These are phyloP conservation scores for Anisognathus igniventris DNA, from an alignment of 2,797 vertebrate species.

Conservation along the genomic window DNA sequence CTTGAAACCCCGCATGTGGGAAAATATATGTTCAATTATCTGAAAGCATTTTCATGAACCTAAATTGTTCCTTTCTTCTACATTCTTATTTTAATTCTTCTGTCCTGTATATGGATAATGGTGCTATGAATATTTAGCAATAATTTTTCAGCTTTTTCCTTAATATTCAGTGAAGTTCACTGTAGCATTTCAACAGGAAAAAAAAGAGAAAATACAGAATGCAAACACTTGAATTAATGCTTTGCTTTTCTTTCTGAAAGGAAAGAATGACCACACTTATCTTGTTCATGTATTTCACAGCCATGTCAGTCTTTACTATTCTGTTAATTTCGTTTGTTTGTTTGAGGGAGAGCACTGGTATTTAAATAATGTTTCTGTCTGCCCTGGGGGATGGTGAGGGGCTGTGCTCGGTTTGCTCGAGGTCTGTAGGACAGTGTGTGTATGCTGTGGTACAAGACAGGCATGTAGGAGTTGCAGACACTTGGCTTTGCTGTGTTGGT, in stretches of 20 bases:
- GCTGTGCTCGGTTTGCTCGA: background rate
- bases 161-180: constrained; percentile 14
- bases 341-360: background rate
- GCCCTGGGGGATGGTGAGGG: background rate
- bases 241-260: background rate
- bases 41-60: background rate
- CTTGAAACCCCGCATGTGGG: background rate
- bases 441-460: background rate
- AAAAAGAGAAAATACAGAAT: background rate
- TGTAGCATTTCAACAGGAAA: constrained; percentile 23
- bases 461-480: background rate
- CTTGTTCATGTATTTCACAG: background rate
- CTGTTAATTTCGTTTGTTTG: background rate
- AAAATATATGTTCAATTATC: background rate
- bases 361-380: background rate
- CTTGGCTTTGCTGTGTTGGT: constrained; percentile 11
- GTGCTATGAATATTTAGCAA: background rate
- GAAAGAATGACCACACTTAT: background rate
- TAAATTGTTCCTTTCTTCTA: background rate
- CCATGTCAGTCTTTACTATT: background rate
- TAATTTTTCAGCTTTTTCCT: background rate
- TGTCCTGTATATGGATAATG: background rate
- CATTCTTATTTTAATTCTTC: background rate
- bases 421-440: background rate
- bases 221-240: background rate